Base-by-base conservation (phyloP, 92 coral and sea anemone species). In the Heliopora coerulea region DNA sequence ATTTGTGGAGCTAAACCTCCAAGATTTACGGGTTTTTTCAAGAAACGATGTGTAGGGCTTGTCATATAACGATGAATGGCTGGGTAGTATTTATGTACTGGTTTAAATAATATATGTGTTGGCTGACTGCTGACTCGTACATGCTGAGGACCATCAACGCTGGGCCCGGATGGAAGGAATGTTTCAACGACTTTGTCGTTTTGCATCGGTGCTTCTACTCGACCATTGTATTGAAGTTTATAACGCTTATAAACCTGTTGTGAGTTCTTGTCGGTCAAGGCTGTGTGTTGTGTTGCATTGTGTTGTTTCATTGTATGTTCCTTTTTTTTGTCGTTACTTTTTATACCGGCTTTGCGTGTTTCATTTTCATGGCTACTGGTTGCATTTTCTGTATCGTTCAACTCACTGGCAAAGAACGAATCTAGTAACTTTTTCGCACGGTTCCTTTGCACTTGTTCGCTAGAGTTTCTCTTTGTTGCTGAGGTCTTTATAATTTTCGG, bases 31-130 rank as follows among this genome's bases (percentile, higher is more conserved):
- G 96, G 96, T 18, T 85, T 86, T 21, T 85, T 73, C 21, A 89
- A 73, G 30, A 83, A 89, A 23, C 91, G 78, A 80, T 89, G 89
- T 58, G 86, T 89, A 1, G 96, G 91, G 0, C 58, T 37, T 1
- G 81, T 79, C 37, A 83, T 25, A 40, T 78, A 89, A 27, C 91
- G 90, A 56, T 89, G 91, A 23, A 86, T 84, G n/a, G 78, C 84
- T 0, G 88, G 86, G 58, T 72, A 49, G 50, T 78, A 89, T 80
- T 84, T 89, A 57, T 86, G 88, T 2, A 89, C 83, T 9, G 91
- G 77, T 34, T 70, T 70, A 23, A 52, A 70, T 15, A 70, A 0
- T 6, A 70, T 41, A 35, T 70, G 77, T 3, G 77, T 70, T 19
- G 50, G 77, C 21, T 52, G 61, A 26, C n/a, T 70, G 19, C 50